phyloP scores from a whole-genome alignment of 2,113 vertebrate species.

The Mormyrus lacerda region DNA sequence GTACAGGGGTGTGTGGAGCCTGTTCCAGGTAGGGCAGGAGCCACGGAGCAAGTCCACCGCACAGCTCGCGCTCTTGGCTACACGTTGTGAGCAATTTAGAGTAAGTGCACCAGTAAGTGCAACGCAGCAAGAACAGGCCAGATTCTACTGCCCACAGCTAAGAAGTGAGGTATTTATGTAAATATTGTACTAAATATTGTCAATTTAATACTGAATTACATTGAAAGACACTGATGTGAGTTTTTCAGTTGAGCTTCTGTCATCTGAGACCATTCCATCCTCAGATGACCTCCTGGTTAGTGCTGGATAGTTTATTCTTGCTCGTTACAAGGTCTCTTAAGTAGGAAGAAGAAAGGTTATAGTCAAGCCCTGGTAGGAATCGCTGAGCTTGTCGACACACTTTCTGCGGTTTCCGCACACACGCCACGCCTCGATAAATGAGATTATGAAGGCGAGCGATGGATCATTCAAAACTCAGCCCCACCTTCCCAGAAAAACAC shows the following conservation, averaged over 20 bases:
- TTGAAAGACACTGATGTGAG: neutral
- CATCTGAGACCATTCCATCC: neutral
- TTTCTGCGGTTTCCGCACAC: neutral
- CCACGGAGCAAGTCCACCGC: neutral
- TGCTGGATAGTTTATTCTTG: neutral
- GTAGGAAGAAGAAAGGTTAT: neutral
- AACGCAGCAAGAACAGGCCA: neutral
- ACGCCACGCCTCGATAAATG: neutral
- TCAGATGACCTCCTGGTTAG: neutral
- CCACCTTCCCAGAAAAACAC: neutral
- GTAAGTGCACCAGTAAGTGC: neutral
- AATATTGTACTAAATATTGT: neutral
- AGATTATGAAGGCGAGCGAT: neutral
- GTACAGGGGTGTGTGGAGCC: neutral
- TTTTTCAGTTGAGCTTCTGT: neutral
- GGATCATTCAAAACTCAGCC: neutral
- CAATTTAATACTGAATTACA: neutral
- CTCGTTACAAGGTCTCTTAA: neutral
- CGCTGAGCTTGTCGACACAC: neutral
- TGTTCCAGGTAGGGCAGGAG: neutral
- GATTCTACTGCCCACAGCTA: neutral
- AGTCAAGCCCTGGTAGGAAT: neutral
- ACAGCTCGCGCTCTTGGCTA: neutral
- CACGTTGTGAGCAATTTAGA: neutral
- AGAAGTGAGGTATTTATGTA: neutral